phyloP scores from a whole-genome alignment of 1,140 invertebrate species.

The Kradibia gibbosae region DNA sequence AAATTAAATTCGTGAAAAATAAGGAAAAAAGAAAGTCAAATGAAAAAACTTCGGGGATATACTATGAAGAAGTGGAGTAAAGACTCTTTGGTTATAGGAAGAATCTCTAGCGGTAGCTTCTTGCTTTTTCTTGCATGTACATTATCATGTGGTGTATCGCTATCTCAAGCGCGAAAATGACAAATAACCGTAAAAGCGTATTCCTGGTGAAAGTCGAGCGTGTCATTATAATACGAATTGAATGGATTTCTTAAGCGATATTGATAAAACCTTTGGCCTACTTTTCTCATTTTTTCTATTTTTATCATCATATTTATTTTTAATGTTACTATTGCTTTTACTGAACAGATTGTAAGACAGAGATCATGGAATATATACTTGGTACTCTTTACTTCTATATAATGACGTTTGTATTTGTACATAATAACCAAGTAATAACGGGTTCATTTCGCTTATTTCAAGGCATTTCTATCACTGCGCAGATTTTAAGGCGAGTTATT shows the following conservation, averaged over 20 bases:
- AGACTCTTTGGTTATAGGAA: not conserved
- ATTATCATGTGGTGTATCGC: not conserved
- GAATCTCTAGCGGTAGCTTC: not conserved
- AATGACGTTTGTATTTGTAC: no score
- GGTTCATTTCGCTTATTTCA: not conserved
- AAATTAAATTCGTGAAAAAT: constrained; percentile 25
- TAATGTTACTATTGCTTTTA: not conserved
- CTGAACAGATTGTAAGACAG: not conserved
- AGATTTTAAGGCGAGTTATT: not conserved
- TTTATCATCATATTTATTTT: not conserved
- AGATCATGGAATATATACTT: not conserved
- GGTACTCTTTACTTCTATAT: not conserved
- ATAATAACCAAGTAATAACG: not conserved
- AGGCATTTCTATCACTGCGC: not conserved
- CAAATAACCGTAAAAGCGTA: constrained; percentile 23
- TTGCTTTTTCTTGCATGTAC: not conserved
- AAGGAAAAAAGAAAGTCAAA: not conserved
- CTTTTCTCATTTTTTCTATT: not conserved
- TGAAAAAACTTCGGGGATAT: not conserved
- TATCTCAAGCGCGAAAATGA: not conserved
- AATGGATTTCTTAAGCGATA: not conserved
- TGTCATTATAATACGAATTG: not conserved
- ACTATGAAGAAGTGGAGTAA: not conserved
- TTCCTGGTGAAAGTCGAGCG: not conserved
- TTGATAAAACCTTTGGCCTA: not conserved